Conservation (phyloP, 2,797 vertebrate genomes). For the Thripadectes ignobilis region DNA sequence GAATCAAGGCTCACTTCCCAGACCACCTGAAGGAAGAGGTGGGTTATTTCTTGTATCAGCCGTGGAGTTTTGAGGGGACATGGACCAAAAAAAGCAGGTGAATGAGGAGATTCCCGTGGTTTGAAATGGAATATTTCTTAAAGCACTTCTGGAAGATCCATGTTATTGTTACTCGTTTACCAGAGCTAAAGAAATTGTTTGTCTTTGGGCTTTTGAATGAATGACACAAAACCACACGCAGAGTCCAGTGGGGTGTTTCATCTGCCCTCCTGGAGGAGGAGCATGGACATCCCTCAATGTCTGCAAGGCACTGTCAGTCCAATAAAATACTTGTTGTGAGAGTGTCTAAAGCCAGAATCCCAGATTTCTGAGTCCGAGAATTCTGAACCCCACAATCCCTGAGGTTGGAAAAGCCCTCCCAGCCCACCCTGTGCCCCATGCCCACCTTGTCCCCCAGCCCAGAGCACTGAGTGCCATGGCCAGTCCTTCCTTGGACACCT, state of each 20-base stretch:
- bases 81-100: not conserved
- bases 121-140: not conserved
- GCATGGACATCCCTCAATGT: not conserved
- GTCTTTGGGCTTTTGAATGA: not conserved
- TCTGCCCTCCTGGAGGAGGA: not conserved
- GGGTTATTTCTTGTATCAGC: not conserved
- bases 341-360: not conserved
- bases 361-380: not conserved
- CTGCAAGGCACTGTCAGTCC: not conserved
- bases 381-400: not conserved
- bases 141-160: not conserved
- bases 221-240: not conserved
- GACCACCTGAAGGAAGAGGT: not conserved
- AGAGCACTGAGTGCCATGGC: not conserved
- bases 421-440: not conserved
- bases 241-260: not conserved
- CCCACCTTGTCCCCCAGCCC: not conserved
- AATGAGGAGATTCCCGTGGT: not conserved
- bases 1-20: not conserved
- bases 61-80: not conserved
- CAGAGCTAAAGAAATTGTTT: not conserved
- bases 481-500: not conserved
- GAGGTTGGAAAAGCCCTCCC: not conserved
- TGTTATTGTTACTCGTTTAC: fast-evolving
- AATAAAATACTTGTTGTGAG: not conserved